phyloP scores from a whole-genome alignment of 2,888 invertebrate genomes.

The Callyntrura guangdongensis region DNA sequence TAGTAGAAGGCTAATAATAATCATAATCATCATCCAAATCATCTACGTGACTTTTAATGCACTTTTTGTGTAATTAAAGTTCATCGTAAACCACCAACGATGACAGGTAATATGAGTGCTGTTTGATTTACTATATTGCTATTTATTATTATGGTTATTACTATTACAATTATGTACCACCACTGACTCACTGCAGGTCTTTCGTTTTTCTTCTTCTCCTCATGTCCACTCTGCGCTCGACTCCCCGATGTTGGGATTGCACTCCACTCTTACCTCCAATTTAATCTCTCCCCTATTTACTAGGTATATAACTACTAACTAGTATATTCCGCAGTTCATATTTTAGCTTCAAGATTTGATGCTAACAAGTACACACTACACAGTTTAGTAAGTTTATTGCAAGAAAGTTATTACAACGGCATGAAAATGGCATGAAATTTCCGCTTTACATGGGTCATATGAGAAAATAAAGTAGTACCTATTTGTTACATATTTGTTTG shows the following conservation, averaged over 20 bases:
- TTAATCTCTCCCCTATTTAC: neutral
- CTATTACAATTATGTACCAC: constrained; percentile 23
- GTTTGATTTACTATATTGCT: constrained; percentile 69
- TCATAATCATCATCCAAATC: constrained; percentile 7
- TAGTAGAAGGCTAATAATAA: constrained; percentile 22
- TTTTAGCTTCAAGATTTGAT: neutral
- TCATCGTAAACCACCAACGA: constrained; percentile 75
- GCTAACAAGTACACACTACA: neutral
- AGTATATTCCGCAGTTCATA: neutral
- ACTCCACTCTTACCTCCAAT: neutral
- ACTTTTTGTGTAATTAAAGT: constrained; percentile 60
- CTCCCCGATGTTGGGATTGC: neutral
- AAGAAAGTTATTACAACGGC: constrained; percentile 23
- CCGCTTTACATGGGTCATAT: constrained; percentile 39
- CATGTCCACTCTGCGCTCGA: neutral
- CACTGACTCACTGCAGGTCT: constrained; percentile 1
- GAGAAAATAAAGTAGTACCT: constrained; percentile 8
- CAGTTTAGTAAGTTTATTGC: constrained; percentile 5
- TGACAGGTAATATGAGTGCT: constrained; percentile 69
- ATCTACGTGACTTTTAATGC: constrained; percentile 61
- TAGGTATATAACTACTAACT: neutral
- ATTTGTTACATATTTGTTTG: constrained; percentile 9
- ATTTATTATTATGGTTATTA: constrained; percentile 50
- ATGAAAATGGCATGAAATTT: constrained; percentile 67
- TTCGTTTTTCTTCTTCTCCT: neutral